phyloP scores from a whole-genome alignment of 2,888 invertebrate species.

The Drosophila buzzatii region DNA sequence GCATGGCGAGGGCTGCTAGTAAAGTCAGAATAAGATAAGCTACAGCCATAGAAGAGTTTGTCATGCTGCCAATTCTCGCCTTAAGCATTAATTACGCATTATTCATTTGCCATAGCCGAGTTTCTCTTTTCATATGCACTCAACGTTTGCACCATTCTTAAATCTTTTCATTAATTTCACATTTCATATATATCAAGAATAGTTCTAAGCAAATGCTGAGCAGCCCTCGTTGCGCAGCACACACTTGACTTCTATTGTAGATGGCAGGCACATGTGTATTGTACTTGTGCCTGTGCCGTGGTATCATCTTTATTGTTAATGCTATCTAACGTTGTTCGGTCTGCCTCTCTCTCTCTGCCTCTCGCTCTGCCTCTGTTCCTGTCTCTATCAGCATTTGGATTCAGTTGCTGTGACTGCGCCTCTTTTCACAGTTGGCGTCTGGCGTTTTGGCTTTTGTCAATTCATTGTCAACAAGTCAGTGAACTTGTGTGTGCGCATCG shows the following conservation, averaged over 20 bases:
- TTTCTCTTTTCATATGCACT: neutral
- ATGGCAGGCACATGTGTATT: conserved; percentile 45
- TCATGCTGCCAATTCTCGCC: too few species aligned
- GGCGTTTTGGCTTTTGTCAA: conserved; percentile 69
- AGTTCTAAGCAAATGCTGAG: neutral
- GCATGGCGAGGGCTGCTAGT: conserved; percentile 26
- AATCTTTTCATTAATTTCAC: neutral
- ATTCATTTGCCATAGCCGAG: too few species aligned
- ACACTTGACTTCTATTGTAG: conserved; percentile 32
- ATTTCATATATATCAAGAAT: neutral
- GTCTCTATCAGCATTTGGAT: conserved; percentile 5
- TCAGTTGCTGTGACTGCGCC: conserved; percentile 35
- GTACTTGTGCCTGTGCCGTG: conserved; percentile 52
- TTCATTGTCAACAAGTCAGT: conserved; percentile 78
- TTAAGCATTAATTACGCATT: too few species aligned
- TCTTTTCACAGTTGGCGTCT: conserved; percentile 43
- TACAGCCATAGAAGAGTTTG: too few species aligned
- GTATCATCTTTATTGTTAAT: conserved; percentile 66
- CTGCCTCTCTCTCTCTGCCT: neutral
- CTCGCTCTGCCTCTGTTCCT: neutral
- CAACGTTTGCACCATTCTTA: neutral
- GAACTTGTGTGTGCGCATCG: conserved; percentile 61
- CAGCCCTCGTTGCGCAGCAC: conserved; percentile 21
- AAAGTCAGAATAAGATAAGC: too few species aligned
- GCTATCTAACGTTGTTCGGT: conserved; percentile 31